These are phyloP conservation scores for Noctua janthina DNA, from an alignment of 2,888 invertebrate genomes.

Conservation along the genomic window DNA sequence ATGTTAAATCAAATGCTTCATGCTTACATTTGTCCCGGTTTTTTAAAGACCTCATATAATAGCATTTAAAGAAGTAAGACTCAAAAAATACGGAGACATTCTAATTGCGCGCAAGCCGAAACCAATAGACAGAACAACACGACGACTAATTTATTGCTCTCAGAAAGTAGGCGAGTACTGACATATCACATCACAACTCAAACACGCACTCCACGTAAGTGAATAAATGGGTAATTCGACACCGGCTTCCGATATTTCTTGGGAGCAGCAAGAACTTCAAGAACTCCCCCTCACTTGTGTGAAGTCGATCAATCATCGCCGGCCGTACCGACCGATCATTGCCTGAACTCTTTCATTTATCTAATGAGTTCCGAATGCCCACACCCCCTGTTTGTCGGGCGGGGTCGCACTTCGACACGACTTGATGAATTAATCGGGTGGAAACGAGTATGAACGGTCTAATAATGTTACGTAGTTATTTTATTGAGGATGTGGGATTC, in stretches of 20 bases:
- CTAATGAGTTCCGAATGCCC: constrained; percentile 79
- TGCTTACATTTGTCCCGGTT: background rate
- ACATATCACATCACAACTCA: constrained; percentile 80
- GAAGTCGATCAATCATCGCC: constrained; percentile 70
- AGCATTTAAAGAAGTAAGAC: background rate
- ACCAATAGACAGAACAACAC: constrained; percentile 50
- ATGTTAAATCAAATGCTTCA: too few species aligned
- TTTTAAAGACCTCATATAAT: background rate
- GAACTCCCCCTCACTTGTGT: constrained; percentile 62
- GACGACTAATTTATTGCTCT: constrained; percentile 78
- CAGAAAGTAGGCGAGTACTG: constrained; percentile 64
- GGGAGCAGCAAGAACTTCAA: constrained; percentile 59
- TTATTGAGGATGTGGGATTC: constrained; percentile 36
- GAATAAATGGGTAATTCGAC: constrained; percentile 85
- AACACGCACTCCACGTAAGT: constrained; percentile 82
- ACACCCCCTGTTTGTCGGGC: constrained; percentile 74
- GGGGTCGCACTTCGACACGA: constrained; percentile 77
- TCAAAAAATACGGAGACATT: constrained; percentile 17
- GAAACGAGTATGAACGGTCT: constrained; percentile 66
- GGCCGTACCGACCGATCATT: constrained; percentile 74
- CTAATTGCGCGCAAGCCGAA: constrained; percentile 54
- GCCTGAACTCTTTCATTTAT: constrained; percentile 89
- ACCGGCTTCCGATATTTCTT: constrained; percentile 75
- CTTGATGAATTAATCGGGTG: constrained; percentile 83
- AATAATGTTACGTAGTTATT: constrained; percentile 65